phyloP scores from a whole-genome alignment of 1,140 invertebrate genomes.

The Macrostomum lignano region DNA sequence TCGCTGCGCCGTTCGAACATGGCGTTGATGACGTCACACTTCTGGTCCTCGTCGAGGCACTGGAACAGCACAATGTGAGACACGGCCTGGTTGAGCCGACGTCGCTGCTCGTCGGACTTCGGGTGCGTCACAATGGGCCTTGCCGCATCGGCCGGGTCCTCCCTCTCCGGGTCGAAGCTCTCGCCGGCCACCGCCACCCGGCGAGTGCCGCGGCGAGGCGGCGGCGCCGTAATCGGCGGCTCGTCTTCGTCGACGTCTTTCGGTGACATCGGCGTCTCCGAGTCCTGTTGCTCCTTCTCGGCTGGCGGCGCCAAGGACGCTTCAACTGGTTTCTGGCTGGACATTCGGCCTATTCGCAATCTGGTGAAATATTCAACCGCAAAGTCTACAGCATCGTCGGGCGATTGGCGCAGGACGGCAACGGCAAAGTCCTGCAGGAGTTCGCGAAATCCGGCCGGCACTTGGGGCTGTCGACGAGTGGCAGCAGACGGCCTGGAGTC shows the following conservation, averaged over 20 bases:
- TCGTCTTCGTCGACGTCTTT: no score
- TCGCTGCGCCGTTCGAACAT: conserved; percentile 60
- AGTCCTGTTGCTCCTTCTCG: no score
- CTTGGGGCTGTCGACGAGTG: no score
- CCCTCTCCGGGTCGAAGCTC: conserved; percentile 6
- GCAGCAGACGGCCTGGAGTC: no score
- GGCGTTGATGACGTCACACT: conserved; percentile 42
- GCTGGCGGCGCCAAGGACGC: no score
- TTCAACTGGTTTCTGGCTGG: no score
- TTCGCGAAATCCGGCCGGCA: conserved; percentile 64
- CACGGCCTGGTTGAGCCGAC: conserved; percentile 56
- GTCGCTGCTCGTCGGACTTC: conserved; percentile 68
- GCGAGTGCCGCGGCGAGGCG: not conserved
- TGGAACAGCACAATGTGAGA: conserved; percentile 71
- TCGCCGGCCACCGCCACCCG: conserved; percentile 1
- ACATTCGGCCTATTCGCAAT: no score
- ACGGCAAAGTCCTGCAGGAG: conserved; percentile 79
- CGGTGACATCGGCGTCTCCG: no score
- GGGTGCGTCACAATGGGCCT: conserved; percentile 27
- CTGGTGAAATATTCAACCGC: conserved; percentile 64
- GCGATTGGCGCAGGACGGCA: conserved; percentile 63
- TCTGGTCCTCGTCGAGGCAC: conserved; percentile 49
- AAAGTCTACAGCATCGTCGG: conserved; percentile 58
- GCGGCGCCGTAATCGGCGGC: no score
- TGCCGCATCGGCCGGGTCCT: not conserved